Conservation (phyloP, 64 coral and sea anemone genomes). For the Stylophora pistillata region DNA sequence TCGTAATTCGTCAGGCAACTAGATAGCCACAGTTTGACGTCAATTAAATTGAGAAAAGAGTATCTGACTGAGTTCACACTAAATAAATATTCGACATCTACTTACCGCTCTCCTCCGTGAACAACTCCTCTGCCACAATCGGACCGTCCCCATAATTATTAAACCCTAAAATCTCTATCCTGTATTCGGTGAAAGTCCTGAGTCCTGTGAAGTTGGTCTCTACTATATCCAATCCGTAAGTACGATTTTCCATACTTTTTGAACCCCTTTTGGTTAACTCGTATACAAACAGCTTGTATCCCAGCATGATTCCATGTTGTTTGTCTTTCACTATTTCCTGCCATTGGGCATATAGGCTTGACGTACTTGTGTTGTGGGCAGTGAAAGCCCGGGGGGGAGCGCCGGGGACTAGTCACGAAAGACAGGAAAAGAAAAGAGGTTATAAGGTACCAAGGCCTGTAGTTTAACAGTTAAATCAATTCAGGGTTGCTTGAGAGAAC, state of each 20-base stretch:
- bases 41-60: no score
- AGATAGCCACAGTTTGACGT: no score
- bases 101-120: constrained; percentile 46
- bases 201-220: constrained; percentile 24
- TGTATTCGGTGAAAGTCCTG: constrained; percentile 11
- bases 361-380: constrained; percentile 5
- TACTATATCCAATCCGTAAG: not conserved
- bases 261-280: not conserved
- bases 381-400: constrained; percentile 12
- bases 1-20: no score
- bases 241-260: not conserved
- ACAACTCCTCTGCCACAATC: not conserved
- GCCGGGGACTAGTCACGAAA: constrained; percentile 4
- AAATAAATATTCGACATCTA: not conserved
- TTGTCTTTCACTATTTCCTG: not conserved
- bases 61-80: not conserved
- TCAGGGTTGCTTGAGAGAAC: no score
- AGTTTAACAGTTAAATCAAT: no score
- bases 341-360: constrained; percentile 30
- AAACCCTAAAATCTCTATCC: constrained; percentile 33
- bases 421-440: not conserved
- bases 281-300: constrained; percentile 37
- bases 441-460: no score
- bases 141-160: constrained; percentile 42
- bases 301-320: constrained; percentile 38